Conservation (phyloP, 2,113 vertebrate species). For the Camarhynchus parvulus region DNA sequence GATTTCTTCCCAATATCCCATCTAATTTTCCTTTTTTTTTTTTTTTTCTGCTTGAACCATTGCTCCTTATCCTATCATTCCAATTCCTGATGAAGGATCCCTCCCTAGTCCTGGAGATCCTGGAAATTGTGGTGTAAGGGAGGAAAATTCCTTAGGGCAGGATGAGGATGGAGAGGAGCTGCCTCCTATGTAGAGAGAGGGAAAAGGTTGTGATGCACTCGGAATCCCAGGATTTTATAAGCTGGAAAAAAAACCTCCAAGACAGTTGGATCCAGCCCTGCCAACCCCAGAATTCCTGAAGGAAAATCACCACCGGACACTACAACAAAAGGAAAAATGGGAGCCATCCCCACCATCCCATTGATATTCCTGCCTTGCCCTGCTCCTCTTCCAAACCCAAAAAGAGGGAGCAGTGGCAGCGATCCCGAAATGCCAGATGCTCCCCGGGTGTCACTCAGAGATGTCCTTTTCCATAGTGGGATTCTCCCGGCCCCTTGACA, state of each 20-base stretch:
- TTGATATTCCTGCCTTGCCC: conserved; percentile 58
- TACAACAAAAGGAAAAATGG: neutral
- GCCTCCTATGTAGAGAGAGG: neutral
- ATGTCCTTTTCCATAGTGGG: conserved; percentile 47
- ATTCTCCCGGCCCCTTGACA: conserved; percentile 68
- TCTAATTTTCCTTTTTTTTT: too few relatives aligned
- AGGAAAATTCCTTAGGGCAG: neutral
- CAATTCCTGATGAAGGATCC: neutral
- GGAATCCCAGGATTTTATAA: neutral
- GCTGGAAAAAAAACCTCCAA: neutral
- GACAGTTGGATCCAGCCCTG: neutral
- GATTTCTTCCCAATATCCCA: neutral
- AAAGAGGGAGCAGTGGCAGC: neutral
- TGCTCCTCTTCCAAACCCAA: neutral
- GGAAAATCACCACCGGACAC: neutral
- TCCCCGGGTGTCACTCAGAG: conserved; percentile 63
- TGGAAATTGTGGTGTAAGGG: rapidly evolving
- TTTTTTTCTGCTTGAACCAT: neutral
- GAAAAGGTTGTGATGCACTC: neutral
- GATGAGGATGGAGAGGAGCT: neutral
- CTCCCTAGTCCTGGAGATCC: neutral
- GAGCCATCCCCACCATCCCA: neutral
- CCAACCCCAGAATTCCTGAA: neutral
- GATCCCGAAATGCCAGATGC: conserved; percentile 64
- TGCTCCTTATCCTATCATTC: neutral